Percentiles rank a stretch among this genome's conserved stretches.
Conservation (phyloP, 2,888 invertebrate genomes). For the Drosophila pullipes region DNA sequence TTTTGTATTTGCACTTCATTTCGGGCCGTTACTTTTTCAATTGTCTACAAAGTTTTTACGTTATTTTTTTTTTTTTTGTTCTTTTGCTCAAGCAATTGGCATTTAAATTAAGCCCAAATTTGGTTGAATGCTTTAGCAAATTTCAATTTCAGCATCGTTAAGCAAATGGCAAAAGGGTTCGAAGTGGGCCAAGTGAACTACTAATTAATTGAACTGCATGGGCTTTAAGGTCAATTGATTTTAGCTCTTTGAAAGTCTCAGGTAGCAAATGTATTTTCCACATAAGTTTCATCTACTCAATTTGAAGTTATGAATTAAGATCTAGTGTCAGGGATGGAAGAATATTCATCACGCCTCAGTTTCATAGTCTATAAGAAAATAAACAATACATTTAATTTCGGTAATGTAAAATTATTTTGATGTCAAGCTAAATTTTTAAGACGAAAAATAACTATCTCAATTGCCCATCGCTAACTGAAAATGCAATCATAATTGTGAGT, state of each 20-base stretch:
- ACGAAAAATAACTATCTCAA: background rate
- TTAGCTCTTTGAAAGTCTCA: constrained; percentile 13
- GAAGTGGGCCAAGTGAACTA: constrained; percentile 18
- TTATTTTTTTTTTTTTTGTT: constrained; percentile 6
- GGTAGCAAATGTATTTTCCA: constrained; percentile 2
- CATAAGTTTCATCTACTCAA: constrained; percentile 12
- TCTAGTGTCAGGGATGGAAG: background rate
- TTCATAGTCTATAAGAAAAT: background rate
- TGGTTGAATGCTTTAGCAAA: constrained; percentile 42
- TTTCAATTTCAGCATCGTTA: constrained; percentile 45
- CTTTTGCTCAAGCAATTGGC: constrained; percentile 31
- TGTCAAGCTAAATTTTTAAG: too few species aligned
- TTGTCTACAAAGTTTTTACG: constrained; percentile 58
- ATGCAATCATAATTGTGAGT: background rate
- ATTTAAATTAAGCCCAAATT: constrained; percentile 65
- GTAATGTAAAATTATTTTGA: background rate
- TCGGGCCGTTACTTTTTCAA: constrained; percentile 48
- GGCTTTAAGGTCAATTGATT: constrained; percentile 47
- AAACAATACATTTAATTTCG: background rate
- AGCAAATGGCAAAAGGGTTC: constrained; percentile 39
- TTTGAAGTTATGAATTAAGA: background rate
- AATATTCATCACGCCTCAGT: background rate
- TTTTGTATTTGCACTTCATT: constrained; percentile 58
- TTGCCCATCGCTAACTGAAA: background rate
- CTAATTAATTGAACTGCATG: constrained; percentile 43